Percentiles rank a stretch among this genome's conserved stretches.
phyloP scores from a whole-genome alignment of 2,113 vertebrate genomes.

The Sinocyclocheilus anshuiensis region DNA sequence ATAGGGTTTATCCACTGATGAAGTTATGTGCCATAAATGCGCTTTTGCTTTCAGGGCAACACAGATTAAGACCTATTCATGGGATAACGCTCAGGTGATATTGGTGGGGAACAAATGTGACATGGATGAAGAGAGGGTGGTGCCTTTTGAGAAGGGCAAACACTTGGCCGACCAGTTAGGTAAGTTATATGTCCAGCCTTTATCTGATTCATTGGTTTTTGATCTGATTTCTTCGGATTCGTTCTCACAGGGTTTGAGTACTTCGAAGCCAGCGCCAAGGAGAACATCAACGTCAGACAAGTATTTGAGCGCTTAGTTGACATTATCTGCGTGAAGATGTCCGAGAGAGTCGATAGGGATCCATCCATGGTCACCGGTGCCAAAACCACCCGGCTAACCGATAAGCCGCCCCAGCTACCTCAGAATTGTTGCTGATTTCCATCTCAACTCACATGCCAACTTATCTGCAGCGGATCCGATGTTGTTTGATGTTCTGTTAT shows the following conservation, averaged over 20 bases:
- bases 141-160: conserved; percentile 89
- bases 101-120: conserved; percentile 98
- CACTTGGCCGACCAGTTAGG: conserved; percentile 92
- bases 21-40: neutral
- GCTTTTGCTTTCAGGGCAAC: conserved; percentile 83
- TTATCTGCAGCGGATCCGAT: conserved; percentile 13
- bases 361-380: conserved; percentile 76
- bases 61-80: conserved; percentile 98
- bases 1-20: neutral
- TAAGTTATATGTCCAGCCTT: conserved; percentile 61
- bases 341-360: conserved; percentile 89
- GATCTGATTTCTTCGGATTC: neutral
- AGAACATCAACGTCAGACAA: conserved; percentile 96
- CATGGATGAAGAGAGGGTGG: conserved; percentile 92
- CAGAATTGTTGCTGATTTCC: conserved; percentile 93
- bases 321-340: conserved; percentile 98
- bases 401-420: conserved; percentile 84
- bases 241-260: conserved; percentile 89
- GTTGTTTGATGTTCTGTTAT: conserved; percentile 52
- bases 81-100: conserved; percentile 98
- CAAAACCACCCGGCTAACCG: conserved; percentile 86
- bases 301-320: conserved; percentile 96
- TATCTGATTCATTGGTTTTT: neutral
- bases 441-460: conserved; percentile 19
- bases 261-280: conserved; percentile 96